Percentiles rank a stretch among this genome's conserved stretches.
Conservation (phyloP, 2,888 invertebrate genomes). For the Meloe dianella region DNA sequence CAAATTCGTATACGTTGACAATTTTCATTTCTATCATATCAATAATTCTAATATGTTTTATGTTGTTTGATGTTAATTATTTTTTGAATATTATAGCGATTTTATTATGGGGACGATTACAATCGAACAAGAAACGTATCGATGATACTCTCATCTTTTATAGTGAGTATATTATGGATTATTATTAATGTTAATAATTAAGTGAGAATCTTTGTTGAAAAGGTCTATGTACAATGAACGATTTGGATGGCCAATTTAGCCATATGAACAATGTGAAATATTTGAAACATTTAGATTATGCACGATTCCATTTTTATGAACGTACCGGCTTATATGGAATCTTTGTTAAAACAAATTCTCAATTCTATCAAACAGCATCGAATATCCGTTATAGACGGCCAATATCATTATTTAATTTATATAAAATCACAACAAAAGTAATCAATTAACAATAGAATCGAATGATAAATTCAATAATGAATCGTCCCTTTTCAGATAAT, state of each 20-base stretch:
- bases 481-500: not conserved
- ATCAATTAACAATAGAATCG: not conserved
- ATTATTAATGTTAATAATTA: not conserved
- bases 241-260: not conserved
- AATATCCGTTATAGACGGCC: not conserved
- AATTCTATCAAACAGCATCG: not conserved
- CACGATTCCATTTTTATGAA: not conserved
- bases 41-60: not conserved
- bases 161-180: not conserved
- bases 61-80: not conserved
- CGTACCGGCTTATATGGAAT: not conserved
- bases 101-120: not conserved
- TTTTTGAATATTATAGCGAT: not conserved
- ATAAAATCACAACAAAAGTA: not conserved
- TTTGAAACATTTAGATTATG: not conserved
- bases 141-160: not conserved
- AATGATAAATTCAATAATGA: not conserved
- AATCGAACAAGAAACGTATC: not conserved
- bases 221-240: not conserved
- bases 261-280: not conserved
- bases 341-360: not conserved
- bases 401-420: not conserved
- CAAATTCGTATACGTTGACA: not conserved
- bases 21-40: not conserved
- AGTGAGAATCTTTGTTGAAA: too few species aligned